Evolutionary conservation across 2,113 vertebrate genomes (phyloP).

Genomic region (Zosterops japonicus): DNA sequence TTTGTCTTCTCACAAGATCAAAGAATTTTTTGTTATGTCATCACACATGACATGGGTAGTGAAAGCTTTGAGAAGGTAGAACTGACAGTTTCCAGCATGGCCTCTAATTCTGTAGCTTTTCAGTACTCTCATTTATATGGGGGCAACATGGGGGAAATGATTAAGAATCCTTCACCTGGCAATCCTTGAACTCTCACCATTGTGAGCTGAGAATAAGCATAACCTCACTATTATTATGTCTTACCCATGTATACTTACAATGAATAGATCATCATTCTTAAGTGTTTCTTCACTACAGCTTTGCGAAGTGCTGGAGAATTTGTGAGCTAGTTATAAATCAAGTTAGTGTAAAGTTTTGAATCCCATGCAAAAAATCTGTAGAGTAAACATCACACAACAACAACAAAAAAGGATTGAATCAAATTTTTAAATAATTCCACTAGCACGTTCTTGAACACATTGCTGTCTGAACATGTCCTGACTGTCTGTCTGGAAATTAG

Average conservation of each 20-base stretch:
- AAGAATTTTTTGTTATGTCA: constrained; percentile 52
- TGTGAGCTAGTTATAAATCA: not conserved
- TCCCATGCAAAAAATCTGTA: not conserved
- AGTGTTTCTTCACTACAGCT: not conserved
- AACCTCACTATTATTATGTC: not conserved
- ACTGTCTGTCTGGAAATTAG: not conserved
- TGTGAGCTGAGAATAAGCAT: not conserved
- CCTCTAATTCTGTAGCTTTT: constrained; percentile 30
- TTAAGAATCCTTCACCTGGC: constrained; percentile 50
- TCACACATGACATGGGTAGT: constrained; percentile 30
- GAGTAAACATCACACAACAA: not conserved
- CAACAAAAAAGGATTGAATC: not conserved
- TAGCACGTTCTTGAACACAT: not conserved
- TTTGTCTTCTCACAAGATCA: not conserved
- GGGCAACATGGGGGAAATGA: not conserved
- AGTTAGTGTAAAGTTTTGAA: not conserved
- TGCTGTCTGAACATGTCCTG: not conserved
- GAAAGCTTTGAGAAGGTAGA: constrained; percentile 56
- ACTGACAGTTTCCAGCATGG: constrained; percentile 43
- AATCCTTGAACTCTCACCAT: not conserved
- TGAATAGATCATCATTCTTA: not conserved
- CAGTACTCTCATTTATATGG: constrained; percentile 3
- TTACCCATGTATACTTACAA: not conserved
- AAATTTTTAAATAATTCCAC: not conserved
- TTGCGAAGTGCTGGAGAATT: not conserved